phyloP scores from a whole-genome alignment of 1,140 invertebrate species.

The Heliconius eleuchia region DNA sequence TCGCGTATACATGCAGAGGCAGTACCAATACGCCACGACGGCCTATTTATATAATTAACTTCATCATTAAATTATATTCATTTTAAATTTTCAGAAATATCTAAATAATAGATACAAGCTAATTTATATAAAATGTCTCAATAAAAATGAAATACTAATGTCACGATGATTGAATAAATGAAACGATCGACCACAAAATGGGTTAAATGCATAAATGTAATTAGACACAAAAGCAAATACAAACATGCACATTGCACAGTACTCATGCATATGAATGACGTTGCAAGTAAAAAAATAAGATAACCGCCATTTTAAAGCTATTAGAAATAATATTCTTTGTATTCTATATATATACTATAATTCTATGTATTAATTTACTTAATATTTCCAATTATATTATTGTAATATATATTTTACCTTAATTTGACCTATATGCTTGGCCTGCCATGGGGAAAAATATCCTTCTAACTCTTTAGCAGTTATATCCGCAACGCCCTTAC shows the following conservation, averaged over 20 bases:
- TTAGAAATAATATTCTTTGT: too few relatives aligned
- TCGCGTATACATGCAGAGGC: too few relatives aligned
- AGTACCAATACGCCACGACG: too few relatives aligned
- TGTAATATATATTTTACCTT: constrained; percentile 80
- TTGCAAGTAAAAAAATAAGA: neutral
- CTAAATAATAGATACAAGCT: too few relatives aligned
- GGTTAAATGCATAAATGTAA: constrained; percentile 10
- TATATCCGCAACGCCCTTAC: constrained; percentile 86
- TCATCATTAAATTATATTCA: too few relatives aligned
- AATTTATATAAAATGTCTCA: neutral
- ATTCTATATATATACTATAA: too few relatives aligned
- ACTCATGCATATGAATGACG: constrained; percentile 13
- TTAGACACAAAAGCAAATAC: neutral
- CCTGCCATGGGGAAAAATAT: constrained; percentile 92
- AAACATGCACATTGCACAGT: neutral
- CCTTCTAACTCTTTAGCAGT: constrained; percentile 87
- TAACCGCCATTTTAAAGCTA: too few relatives aligned
- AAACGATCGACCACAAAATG: neutral
- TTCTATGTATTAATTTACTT: neutral
- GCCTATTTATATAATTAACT: too few relatives aligned
- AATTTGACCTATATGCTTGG: constrained; percentile 90
- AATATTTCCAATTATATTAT: neutral
- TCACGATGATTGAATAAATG: neutral
- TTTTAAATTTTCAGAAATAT: too few relatives aligned
- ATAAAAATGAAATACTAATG: neutral